Evolutionary conservation across 2,888 invertebrate genomes (phyloP).

Genomic region (Dioctria rufipes): DNA sequence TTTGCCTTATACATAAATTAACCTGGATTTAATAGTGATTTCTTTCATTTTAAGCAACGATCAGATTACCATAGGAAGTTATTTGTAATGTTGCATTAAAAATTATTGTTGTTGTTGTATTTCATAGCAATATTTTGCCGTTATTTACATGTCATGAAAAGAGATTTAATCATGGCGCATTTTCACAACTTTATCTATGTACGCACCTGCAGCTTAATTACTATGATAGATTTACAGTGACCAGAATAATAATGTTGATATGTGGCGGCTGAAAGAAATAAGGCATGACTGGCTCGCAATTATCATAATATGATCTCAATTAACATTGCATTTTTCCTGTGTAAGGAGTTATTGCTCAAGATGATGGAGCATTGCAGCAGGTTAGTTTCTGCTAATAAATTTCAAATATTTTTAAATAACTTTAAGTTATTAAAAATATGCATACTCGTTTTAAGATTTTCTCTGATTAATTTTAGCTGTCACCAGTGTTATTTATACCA

Average conservation of each 20-base stretch:
- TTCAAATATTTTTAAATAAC: constrained; percentile 34
- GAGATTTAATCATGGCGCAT: constrained; percentile 18
- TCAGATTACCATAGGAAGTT: constrained; percentile 5
- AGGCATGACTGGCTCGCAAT: constrained; percentile 36
- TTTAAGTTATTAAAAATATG: background rate
- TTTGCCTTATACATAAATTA: background rate
- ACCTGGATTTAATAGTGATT: constrained; percentile 15
- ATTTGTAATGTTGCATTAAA: constrained; percentile 5
- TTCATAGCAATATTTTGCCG: background rate
- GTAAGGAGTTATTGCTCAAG: constrained; percentile 19
- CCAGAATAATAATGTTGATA: background rate
- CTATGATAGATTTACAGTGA: constrained; percentile 3
- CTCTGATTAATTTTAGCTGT: no score
- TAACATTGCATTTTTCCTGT: constrained; percentile 38
- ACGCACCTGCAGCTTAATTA: constrained; percentile 43
- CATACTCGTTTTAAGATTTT: no score
- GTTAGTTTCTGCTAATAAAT: constrained; percentile 2
- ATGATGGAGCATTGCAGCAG: background rate
- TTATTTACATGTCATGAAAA: constrained; percentile 31
- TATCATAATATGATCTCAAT: constrained; percentile 45
- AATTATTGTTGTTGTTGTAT: background rate
- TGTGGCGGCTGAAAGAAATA: background rate
- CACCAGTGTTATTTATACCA: no score
- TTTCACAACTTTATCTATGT: constrained; percentile 28
- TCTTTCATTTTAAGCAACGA: constrained; percentile 36